Percentiles rank a stretch among this genome's conserved stretches.
These are phyloP conservation scores for Muntiacus reevesi DNA, from an alignment of 2,113 vertebrate genomes.

Conservation along the genomic window DNA sequence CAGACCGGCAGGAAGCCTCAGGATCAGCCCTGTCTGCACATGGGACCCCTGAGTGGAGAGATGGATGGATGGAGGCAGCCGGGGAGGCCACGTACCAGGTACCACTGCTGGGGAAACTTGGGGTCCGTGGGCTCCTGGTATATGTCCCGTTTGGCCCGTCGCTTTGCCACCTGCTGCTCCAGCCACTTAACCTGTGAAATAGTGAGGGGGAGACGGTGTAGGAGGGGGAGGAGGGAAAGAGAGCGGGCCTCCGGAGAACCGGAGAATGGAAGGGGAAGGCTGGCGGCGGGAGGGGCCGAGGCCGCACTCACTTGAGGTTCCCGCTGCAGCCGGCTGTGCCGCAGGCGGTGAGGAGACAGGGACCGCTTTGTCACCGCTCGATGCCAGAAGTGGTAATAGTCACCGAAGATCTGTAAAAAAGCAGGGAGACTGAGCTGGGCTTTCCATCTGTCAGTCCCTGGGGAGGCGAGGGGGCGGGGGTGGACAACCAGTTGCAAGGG, in stretches of 20 bases:
- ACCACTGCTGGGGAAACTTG: conserved; percentile 96
- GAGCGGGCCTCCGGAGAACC: background rate
- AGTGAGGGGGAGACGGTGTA: background rate
- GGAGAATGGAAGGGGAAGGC: background rate
- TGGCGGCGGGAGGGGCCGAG: background rate
- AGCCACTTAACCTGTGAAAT: conserved; percentile 90
- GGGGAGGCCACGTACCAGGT: conserved; percentile 86
- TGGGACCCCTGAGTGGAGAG: background rate
- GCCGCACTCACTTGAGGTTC: conserved; percentile 87
- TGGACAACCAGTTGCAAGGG: background rate
- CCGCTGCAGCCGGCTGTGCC: conserved; percentile 85
- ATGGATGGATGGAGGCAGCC: rapidly evolving
- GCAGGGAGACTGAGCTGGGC: background rate
- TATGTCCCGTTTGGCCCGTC: conserved; percentile 90
- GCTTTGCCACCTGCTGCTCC: conserved; percentile 94
- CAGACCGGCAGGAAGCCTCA: background rate
- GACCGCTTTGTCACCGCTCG: conserved; percentile 90
- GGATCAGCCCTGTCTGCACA: background rate
- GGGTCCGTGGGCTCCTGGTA: conserved; percentile 90
- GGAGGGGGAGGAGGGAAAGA: background rate
- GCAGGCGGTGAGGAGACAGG: conserved; percentile 85
- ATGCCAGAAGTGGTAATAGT: conserved; percentile 95
- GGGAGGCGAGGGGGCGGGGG: background rate
- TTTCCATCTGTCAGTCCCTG: conserved; percentile 8
- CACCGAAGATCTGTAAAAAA: conserved; percentile 88